phyloP scores from a whole-genome alignment of 2,797 vertebrate species.

The Huso huso region DNA sequence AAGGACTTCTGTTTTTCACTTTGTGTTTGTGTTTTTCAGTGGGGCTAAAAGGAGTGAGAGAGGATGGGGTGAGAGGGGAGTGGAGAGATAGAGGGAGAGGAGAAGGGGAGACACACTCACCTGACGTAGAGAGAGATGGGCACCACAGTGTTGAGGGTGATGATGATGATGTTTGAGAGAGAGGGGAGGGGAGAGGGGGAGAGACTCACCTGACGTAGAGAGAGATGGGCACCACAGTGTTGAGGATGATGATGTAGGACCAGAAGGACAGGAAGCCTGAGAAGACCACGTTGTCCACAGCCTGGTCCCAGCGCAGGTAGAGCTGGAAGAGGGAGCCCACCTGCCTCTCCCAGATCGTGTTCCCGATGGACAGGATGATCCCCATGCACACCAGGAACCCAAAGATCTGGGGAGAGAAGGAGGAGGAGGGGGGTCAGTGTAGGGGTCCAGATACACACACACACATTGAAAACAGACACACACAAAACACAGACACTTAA shows the following conservation, averaged over 20 bases:
- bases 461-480: too few relatives aligned
- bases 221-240: constrained; percentile 92
- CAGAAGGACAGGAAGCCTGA: constrained; percentile 90
- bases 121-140: too few relatives aligned
- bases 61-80: constrained; percentile 8
- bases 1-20: too few relatives aligned
- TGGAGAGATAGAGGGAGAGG: neutral
- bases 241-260: constrained; percentile 94
- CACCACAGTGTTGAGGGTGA: too few relatives aligned
- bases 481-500: too few relatives aligned
- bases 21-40: too few relatives aligned
- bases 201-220: constrained; percentile 81
- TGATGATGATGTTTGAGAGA: neutral
- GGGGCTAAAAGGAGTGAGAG: neutral
- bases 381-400: constrained; percentile 93
- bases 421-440: neutral
- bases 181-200: neutral
- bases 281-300: constrained; percentile 81
- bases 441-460: neutral
- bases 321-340: constrained; percentile 84
- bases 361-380: constrained; percentile 83
- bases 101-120: neutral
- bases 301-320: constrained; percentile 85
- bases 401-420: constrained; percentile 67
- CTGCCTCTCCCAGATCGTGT: constrained; percentile 85